Base-by-base conservation (phyloP, 2,113 vertebrate species). In the Hystrix cristata region DNA sequence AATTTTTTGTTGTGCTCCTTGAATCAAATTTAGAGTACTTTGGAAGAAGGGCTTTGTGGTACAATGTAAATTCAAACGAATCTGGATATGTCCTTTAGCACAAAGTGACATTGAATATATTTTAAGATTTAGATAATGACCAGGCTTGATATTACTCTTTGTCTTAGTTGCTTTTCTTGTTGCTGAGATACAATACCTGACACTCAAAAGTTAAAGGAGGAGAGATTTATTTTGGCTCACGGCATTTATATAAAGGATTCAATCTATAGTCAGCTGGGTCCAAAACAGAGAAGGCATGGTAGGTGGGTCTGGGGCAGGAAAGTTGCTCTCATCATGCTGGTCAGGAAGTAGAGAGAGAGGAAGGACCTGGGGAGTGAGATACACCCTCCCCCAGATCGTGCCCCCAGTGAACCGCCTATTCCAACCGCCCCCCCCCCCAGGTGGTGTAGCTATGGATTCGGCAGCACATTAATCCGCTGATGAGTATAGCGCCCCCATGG, bases 11-110 rank as follows among this genome's bases (percentile, higher is more conserved):
- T 78, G 72, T 51, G 46, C 27, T 95, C 95, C 53, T 69, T 91
- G 71, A 51, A 23, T 82, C 48, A n/a, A 82, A 25, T 83, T 79
- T 67, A 60, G 19, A 91, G 74, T 78, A 67, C 18, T 79, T 65
- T 69, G 62, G 21, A 72, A 27, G 46, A 60, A 72, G 15, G 15
- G 3, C 3, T 83, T 7, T 83, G 7, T 21, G 48, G 1, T 34
- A 53, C 71, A 87, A 7, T 80, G 2, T 29, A 90, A 95, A 29
- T 90, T 87, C 38, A 81, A 15, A 79, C 57, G 23, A 95, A 93
- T 23, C 5, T 19, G 55, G 59, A 38, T 25, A 5, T 82, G 81
- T 86, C 69, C 38, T 95, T 92, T 62, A 94, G 38, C 13, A 79
- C 38, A 46, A 84, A 7, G 13, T 69, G 85, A 5, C 2, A 82